Evolutionary conservation across 2,888 invertebrate genomes (phyloP).

Genomic region (Eubasilissa splendida): DNA sequence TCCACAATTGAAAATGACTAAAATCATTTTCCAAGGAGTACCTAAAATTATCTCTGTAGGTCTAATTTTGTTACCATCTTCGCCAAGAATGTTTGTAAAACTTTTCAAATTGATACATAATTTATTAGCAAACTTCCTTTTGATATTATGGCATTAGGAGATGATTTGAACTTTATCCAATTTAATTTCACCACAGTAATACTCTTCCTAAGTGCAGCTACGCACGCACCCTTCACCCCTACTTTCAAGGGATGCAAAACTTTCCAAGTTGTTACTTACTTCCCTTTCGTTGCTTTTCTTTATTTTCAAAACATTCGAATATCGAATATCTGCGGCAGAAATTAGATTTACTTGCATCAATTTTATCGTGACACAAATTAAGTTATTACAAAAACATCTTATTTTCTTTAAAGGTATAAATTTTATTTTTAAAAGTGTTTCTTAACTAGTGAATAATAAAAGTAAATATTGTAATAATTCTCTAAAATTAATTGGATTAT

Average conservation of each 20-base stretch:
- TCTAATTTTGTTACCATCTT: conserved; percentile 13
- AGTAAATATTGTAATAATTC: too few species aligned
- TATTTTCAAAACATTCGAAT: background rate
- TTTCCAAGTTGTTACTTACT: conserved; percentile 14
- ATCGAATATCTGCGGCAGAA: conserved; percentile 15
- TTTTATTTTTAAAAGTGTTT: too few species aligned
- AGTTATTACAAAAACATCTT: background rate
- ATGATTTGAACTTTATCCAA: conserved; percentile 44
- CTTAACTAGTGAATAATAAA: too few species aligned
- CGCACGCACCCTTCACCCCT: conserved; percentile 15
- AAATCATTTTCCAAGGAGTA: background rate
- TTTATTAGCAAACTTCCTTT: conserved; percentile 30
- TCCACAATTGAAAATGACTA: too few species aligned
- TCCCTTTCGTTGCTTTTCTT: background rate
- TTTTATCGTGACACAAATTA: too few species aligned
- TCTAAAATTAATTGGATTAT: too few species aligned
- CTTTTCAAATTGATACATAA: conserved; percentile 30
- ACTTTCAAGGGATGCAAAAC: conserved; percentile 21
- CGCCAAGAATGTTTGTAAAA: background rate
- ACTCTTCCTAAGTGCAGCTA: conserved; percentile 32
- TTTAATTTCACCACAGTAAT: conserved; percentile 37
- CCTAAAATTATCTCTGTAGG: background rate
- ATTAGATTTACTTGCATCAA: conserved; percentile 1
- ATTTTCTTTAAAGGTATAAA: too few species aligned
- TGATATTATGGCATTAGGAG: conserved; percentile 37